Percentiles rank a stretch among this genome's conserved stretches.
Evolutionary conservation across 92 coral and sea anemone species (phyloP).

Genomic region (Phenganax marumi): DNA sequence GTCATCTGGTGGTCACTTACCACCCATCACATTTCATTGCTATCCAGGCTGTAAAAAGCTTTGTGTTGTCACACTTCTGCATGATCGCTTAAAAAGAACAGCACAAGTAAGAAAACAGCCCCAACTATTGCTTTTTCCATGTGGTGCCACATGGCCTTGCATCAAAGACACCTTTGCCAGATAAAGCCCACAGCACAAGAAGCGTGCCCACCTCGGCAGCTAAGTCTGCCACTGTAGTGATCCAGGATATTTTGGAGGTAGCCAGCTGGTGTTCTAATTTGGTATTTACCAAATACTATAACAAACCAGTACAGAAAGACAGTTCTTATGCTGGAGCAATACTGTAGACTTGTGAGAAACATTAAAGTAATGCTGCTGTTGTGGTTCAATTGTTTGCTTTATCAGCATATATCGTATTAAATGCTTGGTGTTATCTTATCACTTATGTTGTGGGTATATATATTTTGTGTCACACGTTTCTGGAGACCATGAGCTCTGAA

Average conservation of each 20-base stretch:
- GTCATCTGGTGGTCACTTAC: conserved; percentile 38
- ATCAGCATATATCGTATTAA: too few species aligned
- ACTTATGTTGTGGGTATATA: too few species aligned
- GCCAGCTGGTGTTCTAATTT: conserved; percentile 70
- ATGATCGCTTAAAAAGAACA: conserved; percentile 29
- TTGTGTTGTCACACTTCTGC: conserved; percentile 36
- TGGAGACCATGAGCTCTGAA: too few species aligned
- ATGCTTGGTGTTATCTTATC: too few species aligned
- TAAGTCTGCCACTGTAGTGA: conserved; percentile 51
- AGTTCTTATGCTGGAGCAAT: too few species aligned
- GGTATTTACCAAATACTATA: conserved; percentile 55
- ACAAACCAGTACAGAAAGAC: conserved; percentile 32
- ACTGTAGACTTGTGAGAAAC: too few species aligned
- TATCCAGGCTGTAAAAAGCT: conserved; percentile 38
- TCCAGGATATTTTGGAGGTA: conserved; percentile 58
- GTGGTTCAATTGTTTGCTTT: too few species aligned
- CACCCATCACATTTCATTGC: conserved; percentile 19
- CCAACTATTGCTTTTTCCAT: conserved; percentile 62
- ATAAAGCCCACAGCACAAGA: conserved; percentile 58
- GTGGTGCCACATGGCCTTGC: conserved; percentile 63
- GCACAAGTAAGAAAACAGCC: conserved; percentile 49
- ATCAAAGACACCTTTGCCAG: conserved; percentile 52
- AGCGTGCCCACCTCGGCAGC: conserved; percentile 65
- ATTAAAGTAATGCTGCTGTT: too few species aligned
- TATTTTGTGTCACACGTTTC: too few species aligned